These are phyloP conservation scores for Cacoxenus indagator DNA, from an alignment of 2,888 invertebrate species.

Conservation along the genomic window DNA sequence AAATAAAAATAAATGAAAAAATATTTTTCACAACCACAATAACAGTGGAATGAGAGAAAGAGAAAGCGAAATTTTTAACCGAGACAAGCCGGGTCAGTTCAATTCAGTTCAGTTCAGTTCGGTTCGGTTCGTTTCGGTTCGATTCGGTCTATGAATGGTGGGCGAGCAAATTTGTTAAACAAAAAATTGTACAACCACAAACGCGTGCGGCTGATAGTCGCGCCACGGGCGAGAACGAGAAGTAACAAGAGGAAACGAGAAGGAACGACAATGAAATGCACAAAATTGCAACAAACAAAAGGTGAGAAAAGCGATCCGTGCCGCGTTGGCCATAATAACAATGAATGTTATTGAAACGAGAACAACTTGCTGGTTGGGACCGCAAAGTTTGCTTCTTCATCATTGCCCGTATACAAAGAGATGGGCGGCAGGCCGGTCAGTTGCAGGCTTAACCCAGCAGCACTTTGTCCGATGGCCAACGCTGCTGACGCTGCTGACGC, in stretches of 20 bases:
- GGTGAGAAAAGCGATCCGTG: not conserved
- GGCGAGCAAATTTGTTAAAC: not conserved
- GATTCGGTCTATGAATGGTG: too few relatives aligned
- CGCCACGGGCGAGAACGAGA: not conserved
- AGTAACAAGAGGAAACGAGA: too few relatives aligned
- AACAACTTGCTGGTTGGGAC: conserved; percentile 46
- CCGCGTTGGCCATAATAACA: conserved; percentile 32
- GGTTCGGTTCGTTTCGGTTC: too few relatives aligned
- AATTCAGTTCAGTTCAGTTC: too few relatives aligned
- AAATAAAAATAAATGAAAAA: not conserved
- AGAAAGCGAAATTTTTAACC: too few relatives aligned
- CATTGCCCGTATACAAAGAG: conserved; percentile 24
- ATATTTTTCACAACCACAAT: too few relatives aligned
- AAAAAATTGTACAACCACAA: not conserved
- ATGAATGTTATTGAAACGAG: conserved; percentile 58
- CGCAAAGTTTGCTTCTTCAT: conserved; percentile 55
- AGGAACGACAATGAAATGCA: not conserved
- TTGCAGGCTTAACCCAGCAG: too few relatives aligned
- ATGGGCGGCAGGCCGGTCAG: too few relatives aligned
- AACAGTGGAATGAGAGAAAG: too few relatives aligned
- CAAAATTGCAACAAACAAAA: not conserved
- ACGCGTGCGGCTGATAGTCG: not conserved
- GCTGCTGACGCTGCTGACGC: too few relatives aligned
- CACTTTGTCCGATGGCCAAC: too few relatives aligned
- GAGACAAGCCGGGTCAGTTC: too few relatives aligned